Percentiles rank a stretch among this genome's conserved stretches.
Conservation (phyloP, 2,888 invertebrate genomes). For the Drosophila macrothrix region DNA sequence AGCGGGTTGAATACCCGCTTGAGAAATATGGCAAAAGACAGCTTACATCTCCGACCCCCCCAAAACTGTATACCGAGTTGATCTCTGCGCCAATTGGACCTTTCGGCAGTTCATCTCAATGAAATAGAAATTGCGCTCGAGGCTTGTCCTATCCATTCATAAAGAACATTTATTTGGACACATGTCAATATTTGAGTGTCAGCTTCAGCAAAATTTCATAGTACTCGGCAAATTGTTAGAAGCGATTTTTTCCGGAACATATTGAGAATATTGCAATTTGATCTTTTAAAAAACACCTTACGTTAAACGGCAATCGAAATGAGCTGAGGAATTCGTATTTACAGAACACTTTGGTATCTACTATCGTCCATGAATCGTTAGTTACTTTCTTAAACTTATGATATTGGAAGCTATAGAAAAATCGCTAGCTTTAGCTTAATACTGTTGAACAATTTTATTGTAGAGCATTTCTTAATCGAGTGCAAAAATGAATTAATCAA, state of each 20-base stretch:
- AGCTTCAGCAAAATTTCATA: not conserved
- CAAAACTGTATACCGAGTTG: not conserved
- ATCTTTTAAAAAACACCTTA: not conserved
- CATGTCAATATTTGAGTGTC: not conserved
- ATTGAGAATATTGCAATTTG: not conserved
- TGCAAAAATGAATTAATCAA: constrained; percentile 50
- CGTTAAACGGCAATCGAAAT: constrained; percentile 11
- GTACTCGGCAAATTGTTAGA: not conserved
- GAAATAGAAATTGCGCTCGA: not conserved
- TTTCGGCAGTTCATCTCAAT: not conserved
- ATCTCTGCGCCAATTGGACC: not conserved
- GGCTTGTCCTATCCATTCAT: not conserved
- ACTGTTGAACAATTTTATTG: constrained; percentile 57
- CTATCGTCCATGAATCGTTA: constrained; percentile 26
- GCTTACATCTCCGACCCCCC: not conserved
- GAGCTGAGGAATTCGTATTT: constrained; percentile 1
- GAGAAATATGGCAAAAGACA: not conserved
- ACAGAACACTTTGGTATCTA: not conserved
- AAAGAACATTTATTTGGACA: not conserved
- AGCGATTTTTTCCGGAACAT: not conserved
- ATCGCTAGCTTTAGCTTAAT: constrained; percentile 48
- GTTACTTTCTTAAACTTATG: constrained; percentile 34
- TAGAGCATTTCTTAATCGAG: constrained; percentile 28
- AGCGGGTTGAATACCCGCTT: no score
- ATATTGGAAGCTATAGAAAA: constrained; percentile 20